Evolutionary conservation across 2,888 invertebrate species (phyloP).

Genomic region (Drosophila cognata): DNA sequence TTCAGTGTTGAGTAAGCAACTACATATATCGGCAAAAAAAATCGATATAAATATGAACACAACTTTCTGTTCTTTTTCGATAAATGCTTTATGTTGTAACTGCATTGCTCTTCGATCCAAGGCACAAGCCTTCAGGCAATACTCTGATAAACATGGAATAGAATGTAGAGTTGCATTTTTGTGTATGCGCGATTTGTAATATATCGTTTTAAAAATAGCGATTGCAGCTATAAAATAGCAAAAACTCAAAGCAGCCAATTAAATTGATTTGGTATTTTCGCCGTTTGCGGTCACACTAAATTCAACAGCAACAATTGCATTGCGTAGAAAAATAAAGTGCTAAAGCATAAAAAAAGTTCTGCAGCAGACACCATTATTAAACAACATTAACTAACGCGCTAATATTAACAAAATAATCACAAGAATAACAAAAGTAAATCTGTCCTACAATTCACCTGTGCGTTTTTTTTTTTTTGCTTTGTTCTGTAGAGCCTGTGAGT

Average conservation of each 20-base stretch:
- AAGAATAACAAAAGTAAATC: conserved; percentile 13
- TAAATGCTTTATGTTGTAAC: background rate
- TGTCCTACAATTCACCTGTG: conserved; percentile 15
- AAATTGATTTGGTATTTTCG: background rate
- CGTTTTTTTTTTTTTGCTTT: conserved; percentile 32
- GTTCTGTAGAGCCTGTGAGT: conserved; percentile 40
- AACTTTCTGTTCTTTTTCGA: background rate
- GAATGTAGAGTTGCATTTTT: background rate
- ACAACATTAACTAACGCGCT: conserved; percentile 20
- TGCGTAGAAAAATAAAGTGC: conserved; percentile 63
- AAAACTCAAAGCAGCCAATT: background rate
- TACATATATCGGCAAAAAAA: background rate
- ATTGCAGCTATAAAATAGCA: background rate
- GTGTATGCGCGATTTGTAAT: background rate
- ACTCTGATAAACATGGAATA: background rate
- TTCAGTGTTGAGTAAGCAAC: conserved; percentile 35
- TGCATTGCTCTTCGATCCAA: background rate
- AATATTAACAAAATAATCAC: conserved; percentile 19
- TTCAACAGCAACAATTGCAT: conserved; percentile 69
- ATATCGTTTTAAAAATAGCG: conserved; percentile 1
- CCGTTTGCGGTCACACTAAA: conserved; percentile 39
- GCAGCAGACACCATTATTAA: conserved; percentile 11
- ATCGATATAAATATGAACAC: background rate
- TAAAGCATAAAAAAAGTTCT: conserved; percentile 24
- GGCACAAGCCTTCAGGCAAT: background rate